phyloP scores from a whole-genome alignment of 2,797 vertebrate species.

The Smutsia gigantea region DNA sequence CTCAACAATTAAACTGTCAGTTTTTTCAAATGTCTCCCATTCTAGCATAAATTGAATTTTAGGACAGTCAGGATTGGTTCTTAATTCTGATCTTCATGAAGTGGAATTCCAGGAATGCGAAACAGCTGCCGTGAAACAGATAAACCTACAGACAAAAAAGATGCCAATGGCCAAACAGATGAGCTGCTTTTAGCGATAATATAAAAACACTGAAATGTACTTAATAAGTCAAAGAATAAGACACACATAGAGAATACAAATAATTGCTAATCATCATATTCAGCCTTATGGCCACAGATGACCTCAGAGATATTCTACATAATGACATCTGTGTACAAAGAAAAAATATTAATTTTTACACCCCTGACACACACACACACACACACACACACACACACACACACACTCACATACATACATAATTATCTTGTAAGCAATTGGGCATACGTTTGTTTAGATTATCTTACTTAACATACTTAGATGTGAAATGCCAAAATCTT shows the following conservation, averaged over 20 bases:
- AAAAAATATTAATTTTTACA: neutral
- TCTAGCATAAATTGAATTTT: neutral
- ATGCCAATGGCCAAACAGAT: neutral
- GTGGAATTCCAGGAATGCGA: conserved; percentile 45
- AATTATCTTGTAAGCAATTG: neutral
- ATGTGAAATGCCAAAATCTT: neutral
- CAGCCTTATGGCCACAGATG: neutral
- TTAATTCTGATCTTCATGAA: neutral
- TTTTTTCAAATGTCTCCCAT: neutral
- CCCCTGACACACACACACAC: neutral
- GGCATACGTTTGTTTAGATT: neutral
- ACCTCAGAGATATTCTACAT: neutral
- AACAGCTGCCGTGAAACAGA: conserved; percentile 10
- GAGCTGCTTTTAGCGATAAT: neutral
- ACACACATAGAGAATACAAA: neutral
- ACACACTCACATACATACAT: neutral
- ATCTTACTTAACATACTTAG: neutral
- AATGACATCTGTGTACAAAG: neutral
- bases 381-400: neutral
- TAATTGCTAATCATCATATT: neutral
- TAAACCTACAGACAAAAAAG: neutral
- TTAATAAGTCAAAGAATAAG: conserved; percentile 12
- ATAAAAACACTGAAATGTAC: neutral
- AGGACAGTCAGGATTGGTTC: neutral
- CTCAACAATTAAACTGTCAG: neutral